Conservation (phyloP, 1,140 invertebrate species). For the Choristoneura fumiferana region DNA sequence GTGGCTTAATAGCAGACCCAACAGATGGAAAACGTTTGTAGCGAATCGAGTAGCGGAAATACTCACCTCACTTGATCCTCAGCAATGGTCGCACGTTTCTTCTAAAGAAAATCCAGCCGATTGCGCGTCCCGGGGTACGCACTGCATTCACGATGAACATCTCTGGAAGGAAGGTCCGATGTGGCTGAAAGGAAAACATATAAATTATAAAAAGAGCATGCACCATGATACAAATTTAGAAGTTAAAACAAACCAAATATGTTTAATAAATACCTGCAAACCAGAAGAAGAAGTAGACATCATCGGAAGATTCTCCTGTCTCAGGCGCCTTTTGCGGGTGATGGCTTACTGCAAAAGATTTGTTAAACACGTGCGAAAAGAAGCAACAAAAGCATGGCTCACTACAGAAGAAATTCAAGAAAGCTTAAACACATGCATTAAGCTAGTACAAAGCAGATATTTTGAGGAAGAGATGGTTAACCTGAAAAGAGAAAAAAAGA, state of each 20-base stretch:
- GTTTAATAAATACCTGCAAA: no score
- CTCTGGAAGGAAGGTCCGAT: background rate
- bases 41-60: background rate
- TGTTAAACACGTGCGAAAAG: background rate
- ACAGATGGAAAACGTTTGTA: no score
- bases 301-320: no score
- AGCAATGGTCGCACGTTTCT: background rate
- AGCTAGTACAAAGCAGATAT: background rate
- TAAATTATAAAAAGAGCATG: background rate
- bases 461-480: background rate
- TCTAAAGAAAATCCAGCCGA: no score
- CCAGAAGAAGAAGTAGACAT: no score
- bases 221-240: no score
- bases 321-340: no score
- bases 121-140: conserved; percentile 40
- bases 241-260: no score
- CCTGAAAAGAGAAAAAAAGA: background rate
- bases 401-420: background rate
- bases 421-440: background rate
- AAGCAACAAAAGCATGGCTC: background rate
- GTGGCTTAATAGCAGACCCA: background rate
- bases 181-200: conserved; percentile 3
- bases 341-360: no score
- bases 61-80: background rate
- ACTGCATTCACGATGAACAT: conserved; percentile 22